Base-by-base conservation (phyloP, 2,797 vertebrate species). In the Pseudomugil tenellus region DNA sequence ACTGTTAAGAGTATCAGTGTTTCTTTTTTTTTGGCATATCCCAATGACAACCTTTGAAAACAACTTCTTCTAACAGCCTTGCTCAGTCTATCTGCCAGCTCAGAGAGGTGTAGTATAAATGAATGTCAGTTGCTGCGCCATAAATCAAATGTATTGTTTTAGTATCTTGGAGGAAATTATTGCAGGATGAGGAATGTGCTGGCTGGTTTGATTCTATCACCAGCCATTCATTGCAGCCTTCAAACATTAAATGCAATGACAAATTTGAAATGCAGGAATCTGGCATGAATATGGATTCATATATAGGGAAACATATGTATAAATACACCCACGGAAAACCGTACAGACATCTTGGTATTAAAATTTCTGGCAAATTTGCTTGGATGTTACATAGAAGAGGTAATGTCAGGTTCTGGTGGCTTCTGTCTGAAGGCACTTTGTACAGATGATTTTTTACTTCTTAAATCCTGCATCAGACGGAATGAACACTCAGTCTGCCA, bases 111-210 rank as follows among this genome's bases (percentile, higher is more conserved):
- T 23, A 52, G 13, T 16, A 26, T 80, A 88, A 87, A 92, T 90
- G 87, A 92, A 89, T 68, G 84, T 87, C 77, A 75, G 70, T 29
- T 70, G 87, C 87, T 63, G 62, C 46, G 59, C 80, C 88, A 91
- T 95, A 92, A 93, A 94, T 95, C 95, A 94, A 58, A 80, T 43
- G 67, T 90, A 91, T 93, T 91, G 91, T 92, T 94, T 92, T 79
- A 80, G 83, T 84, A 77, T 90, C 87, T 90, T 74, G 77, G 79
- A 94, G 89, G 84, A 93, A 90, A 92, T 83, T 56, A 84, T 87
- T 62, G 76, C 74, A 68, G 71, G 72, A 77, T 79, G 85, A 92
- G 68, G 77, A 77, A 88, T 85, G 79, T 70, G 77, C 32, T 16
- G 7, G 73, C 64, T 63, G 39, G 37, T 63, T 53, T 76, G 84